Percentiles rank a stretch among this genome's conserved stretches.
phyloP scores from a whole-genome alignment of 2,797 vertebrate genomes.

The Nannoperca obscura region DNA sequence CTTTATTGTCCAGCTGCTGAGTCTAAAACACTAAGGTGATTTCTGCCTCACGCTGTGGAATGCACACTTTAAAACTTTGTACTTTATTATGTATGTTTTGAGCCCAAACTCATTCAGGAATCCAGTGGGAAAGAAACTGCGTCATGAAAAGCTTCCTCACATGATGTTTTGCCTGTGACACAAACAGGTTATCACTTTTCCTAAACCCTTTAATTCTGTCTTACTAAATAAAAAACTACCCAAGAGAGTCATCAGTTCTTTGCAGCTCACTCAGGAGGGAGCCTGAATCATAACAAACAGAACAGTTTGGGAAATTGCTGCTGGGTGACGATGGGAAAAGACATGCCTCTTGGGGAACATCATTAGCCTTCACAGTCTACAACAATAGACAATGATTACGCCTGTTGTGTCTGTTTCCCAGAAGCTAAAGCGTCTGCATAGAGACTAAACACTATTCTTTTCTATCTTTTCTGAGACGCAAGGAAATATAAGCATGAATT shows the following conservation, averaged over 20 bases:
- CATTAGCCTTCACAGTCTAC: not conserved
- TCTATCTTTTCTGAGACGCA: not conserved
- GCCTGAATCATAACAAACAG: slow-evolving; percentile 25
- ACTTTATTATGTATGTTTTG: not conserved
- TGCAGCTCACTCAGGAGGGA: slow-evolving; percentile 7
- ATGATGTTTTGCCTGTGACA: not conserved
- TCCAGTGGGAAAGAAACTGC: not conserved
- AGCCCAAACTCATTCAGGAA: not conserved
- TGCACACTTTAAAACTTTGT: not conserved
- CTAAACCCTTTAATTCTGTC: not conserved
- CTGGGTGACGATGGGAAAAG: slow-evolving; percentile 13
- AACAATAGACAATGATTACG: not conserved
- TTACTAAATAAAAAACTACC: not conserved
- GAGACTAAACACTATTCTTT: not conserved
- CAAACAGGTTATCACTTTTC: slow-evolving; percentile 9
- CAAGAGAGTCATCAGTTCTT: slow-evolving; percentile 14
- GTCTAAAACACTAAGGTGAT: no score
- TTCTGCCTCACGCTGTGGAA: not conserved
- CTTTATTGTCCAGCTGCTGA: no score
- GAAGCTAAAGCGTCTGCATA: not conserved
- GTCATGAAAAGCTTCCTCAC: not conserved
- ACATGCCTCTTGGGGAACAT: not conserved
- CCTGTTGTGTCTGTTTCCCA: slow-evolving; percentile 2
- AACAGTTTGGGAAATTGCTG: slow-evolving; percentile 14
- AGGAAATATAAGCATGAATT: not conserved